A percentile compares a stretch with the other conserved stretches of the same genome.
Evolutionary conservation across 2,113 vertebrate species (phyloP).

Genomic region (Clarias macrocephalus): DNA sequence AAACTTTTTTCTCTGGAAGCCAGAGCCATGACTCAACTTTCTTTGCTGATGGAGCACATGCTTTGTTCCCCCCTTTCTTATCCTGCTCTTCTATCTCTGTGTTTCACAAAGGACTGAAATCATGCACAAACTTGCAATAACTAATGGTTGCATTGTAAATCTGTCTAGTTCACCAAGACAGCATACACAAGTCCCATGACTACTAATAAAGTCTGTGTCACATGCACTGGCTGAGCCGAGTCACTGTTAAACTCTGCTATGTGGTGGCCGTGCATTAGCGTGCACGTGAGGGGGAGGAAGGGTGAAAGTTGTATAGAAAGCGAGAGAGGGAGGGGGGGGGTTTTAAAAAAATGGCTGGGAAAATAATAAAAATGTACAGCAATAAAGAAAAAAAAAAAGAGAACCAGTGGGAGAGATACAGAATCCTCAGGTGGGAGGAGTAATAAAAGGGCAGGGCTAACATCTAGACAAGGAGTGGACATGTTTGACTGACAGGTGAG

Average conservation of each 20-base stretch:
- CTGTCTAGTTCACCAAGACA: not conserved
- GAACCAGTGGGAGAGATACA: constrained; percentile 30
- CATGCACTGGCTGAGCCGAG: not conserved
- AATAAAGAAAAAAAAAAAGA: not conserved
- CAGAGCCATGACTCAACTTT: not conserved
- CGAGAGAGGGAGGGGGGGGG: not conserved
- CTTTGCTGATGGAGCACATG: not conserved
- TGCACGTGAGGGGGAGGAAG: not conserved
- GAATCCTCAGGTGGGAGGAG: constrained; percentile 31
- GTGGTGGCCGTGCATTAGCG: not conserved
- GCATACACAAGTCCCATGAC: constrained; percentile 33
- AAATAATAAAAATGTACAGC: not conserved
- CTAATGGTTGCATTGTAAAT: not conserved
- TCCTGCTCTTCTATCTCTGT: too few species aligned
- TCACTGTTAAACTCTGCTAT: constrained; percentile 3
- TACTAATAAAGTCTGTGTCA: not conserved
- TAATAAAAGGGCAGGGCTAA: constrained; percentile 47
- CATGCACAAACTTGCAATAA: not conserved
- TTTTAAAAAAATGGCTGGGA: not conserved
- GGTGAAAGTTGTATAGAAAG: too few species aligned
- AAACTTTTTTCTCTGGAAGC: not conserved
- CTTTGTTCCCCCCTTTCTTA: not conserved
- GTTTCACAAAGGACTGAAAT: not conserved
- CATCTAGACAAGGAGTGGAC: constrained; percentile 43
- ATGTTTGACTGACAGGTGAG: constrained; percentile 54